Conservation (phyloP, 2,888 invertebrate genomes). For the Bedellia somnulentella region DNA sequence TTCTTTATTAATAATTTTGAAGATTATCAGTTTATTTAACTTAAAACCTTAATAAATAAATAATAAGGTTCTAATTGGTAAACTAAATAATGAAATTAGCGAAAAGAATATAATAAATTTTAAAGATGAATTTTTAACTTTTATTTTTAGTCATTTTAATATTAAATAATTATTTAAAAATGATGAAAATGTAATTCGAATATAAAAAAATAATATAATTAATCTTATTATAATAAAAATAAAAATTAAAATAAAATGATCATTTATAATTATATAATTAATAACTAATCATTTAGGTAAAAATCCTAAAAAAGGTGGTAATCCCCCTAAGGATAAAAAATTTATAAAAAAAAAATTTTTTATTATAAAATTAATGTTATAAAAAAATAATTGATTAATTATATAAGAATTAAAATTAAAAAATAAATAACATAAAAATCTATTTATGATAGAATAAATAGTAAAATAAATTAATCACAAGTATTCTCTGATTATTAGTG, state of each 20-base stretch:
- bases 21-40: slow-evolving; percentile 65
- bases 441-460: slow-evolving; percentile 44
- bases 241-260: slow-evolving; percentile 34
- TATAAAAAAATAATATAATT: too few relatives aligned
- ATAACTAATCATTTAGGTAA: slow-evolving; percentile 63
- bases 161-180: slow-evolving; percentile 48
- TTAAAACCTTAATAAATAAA: slow-evolving; percentile 52
- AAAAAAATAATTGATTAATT: slow-evolving; percentile 53
- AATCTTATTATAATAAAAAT: too few relatives aligned
- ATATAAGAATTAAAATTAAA: slow-evolving; percentile 44
- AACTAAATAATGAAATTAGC: slow-evolving; percentile 23
- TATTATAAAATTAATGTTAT: slow-evolving; percentile 30
- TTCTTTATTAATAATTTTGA: slow-evolving; percentile 64
- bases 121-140: too few relatives aligned
- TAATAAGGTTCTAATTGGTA: slow-evolving; percentile 34
- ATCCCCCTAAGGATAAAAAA: slow-evolving; percentile 59
- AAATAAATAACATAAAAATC: too few relatives aligned
- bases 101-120: slow-evolving; percentile 22
- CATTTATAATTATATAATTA: slow-evolving; percentile 45
- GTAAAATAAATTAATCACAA: slow-evolving; percentile 45
- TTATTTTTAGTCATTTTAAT: too few relatives aligned
- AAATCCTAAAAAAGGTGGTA: slow-evolving; percentile 65
- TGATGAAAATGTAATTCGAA: slow-evolving; percentile 50
- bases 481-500: slow-evolving; percentile 42
- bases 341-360: slow-evolving; percentile 56